Evolutionary conservation across 2,113 vertebrate genomes (phyloP), one percentile per base, ranked within the genome.

Genomic region (Boulengerochromis microlepis): DNA sequence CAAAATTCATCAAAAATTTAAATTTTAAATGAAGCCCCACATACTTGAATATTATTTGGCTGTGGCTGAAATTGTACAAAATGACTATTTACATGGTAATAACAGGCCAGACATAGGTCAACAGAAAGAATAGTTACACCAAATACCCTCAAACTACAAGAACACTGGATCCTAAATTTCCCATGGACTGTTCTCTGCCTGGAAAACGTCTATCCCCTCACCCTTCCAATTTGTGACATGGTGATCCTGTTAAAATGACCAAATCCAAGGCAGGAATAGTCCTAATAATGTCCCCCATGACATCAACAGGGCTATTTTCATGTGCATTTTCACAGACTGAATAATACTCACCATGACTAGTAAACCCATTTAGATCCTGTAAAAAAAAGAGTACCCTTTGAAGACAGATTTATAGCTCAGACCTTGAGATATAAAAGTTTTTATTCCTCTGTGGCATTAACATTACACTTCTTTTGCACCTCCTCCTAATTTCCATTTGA

Each of bases 301-400:
- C 66, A 33, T 57, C 33, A 84, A 40, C 64, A 29, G 47, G 12
- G 47, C 18, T 85, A 10, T 78, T 76, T 66, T 83, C 57, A 29
- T 82, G 54, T 42, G 52, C 24, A 8, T 59, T 59, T 40, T 66
- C 18, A 42, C 83, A 59, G 83, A n/a, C 13, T 57, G 69, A 59
- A 78, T 78, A 59, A 78, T 33, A 31, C 66, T 76, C 83, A 47
- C 35, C 38, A 22, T 45, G 53, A 33, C 69, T 85, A 56, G 53
- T 76, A 45, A 74, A 57, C 22, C 52, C 50, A 22, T 78, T 85
- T 47, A 47, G n/a, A 85, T 31, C 22, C 64, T 71, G 61, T 69
- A 71, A 69, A 38, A 64, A 42, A 69, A 52, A 42, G 11, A 45
- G 11, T 0, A 10, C 26, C 42, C 38, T 84, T 76, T 84, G 57